Conservation (phyloP, 2,888 invertebrate genomes). For the Saturnia pavonia region DNA sequence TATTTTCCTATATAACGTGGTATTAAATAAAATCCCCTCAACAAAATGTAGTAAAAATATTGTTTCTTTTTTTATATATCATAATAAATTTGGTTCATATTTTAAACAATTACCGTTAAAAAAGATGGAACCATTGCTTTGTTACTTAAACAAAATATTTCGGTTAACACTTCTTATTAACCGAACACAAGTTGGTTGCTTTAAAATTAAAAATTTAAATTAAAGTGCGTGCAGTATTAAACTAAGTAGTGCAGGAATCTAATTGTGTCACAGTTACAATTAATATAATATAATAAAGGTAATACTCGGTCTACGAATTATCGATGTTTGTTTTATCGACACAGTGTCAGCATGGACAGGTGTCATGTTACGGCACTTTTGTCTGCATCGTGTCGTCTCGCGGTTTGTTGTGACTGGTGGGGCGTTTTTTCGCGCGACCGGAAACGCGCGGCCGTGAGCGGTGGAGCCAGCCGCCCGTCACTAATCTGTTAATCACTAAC, state of each 20-base stretch:
- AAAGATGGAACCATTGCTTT: no score
- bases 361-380: slow-evolving; percentile 48
- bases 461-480: slow-evolving; percentile 37
- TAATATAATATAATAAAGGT: no score
- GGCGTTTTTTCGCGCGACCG: slow-evolving; percentile 40
- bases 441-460: slow-evolving; percentile 41
- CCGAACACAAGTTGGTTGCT: neutral
- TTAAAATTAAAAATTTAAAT: no score
- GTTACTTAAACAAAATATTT: no score
- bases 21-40: neutral
- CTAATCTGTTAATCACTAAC: slow-evolving; percentile 45
- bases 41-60: neutral
- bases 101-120: no score
- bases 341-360: slow-evolving; percentile 32
- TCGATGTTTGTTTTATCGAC: slow-evolving; percentile 18
- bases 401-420: slow-evolving; percentile 45
- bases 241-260: no score
- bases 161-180: no score
- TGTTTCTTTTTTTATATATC: neutral
- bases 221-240: no score
- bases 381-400: slow-evolving; percentile 29
- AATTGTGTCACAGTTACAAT: no score
- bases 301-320: slow-evolving; percentile 25
- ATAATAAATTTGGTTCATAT: no score
- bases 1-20: no score